Evolutionary conservation across 2,888 invertebrate genomes (phyloP).

Genomic region (Heliconius cydno): DNA sequence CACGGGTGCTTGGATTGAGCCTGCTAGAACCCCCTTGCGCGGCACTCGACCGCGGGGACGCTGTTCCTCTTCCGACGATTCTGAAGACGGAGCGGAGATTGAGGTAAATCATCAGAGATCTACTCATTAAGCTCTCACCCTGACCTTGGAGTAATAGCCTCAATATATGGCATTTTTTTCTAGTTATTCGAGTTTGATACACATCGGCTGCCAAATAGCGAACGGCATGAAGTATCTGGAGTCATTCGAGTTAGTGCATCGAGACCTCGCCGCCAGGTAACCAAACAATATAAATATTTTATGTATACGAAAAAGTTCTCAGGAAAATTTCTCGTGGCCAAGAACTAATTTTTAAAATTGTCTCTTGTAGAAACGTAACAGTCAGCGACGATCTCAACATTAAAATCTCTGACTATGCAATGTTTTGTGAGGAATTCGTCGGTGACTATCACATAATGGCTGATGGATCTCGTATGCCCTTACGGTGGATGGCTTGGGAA

Average conservation of each 20-base stretch:
- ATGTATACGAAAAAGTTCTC: neutral
- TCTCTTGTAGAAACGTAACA: constrained; percentile 88
- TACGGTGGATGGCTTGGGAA: constrained; percentile 98
- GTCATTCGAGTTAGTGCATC: constrained; percentile 93
- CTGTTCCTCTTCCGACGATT: constrained; percentile 91
- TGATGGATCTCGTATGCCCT: constrained; percentile 91
- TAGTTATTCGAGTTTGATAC: constrained; percentile 93
- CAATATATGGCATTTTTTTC: constrained; percentile 53
- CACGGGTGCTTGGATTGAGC: constrained; percentile 91
- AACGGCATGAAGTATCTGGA: constrained; percentile 97
- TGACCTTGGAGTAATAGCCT: neutral
- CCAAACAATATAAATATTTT: constrained; percentile 20
- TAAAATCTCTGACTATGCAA: constrained; percentile 93
- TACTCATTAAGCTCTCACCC: neutral
- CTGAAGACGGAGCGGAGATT: constrained; percentile 78
- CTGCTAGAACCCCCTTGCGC: constrained; percentile 94
- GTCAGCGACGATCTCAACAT: constrained; percentile 91
- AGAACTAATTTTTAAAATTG: neutral
- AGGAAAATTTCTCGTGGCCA: neutral
- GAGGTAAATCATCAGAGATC: constrained; percentile 59
- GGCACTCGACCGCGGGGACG: constrained; percentile 94
- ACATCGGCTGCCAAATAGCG: constrained; percentile 94
- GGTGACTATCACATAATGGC: constrained; percentile 93
- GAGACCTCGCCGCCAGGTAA: constrained; percentile 93
- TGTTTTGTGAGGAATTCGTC: constrained; percentile 91